Base-by-base conservation (phyloP, 2,797 vertebrate genomes). In the Morelia viridis region DNA sequence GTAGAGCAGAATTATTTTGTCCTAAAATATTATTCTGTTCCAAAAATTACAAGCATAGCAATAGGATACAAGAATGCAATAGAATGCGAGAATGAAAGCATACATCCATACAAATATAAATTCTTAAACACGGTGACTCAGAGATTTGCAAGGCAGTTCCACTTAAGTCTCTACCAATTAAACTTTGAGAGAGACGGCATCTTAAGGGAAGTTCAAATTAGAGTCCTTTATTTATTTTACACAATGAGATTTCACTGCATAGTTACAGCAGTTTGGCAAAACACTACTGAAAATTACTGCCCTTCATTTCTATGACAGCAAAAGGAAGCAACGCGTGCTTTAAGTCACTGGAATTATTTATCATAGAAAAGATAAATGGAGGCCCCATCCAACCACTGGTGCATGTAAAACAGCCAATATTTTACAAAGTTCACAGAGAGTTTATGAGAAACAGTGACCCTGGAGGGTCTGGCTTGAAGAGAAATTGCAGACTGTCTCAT, bases 271-370 rank as follows among this genome's bases (percentile, higher is more conserved):
- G 92, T 56, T 92, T 95, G 95, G 95, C 93, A 95, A 97, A 97
- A 97, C 96, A 97, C 97, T 97, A 97, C 97, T 98, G 97, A 97
- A 97, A 96, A 90, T 94, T 95, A 95, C 94, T 97, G 97, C 97
- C 95, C 95, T 97, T 97, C 97, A 97, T 96, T 97, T 97, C 94
- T 92, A 71, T 97, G 97, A 97, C 97, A 97, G 97, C 93, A 96
- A 97, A 96, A 96, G 95, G 96, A 97, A 97, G 96, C 93, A 95
- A 96, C 96, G 96, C 94, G 95, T 95, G 96, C 95, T 94, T 94
- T 97, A 97, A 97, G 97, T 97, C 97, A 97, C 91, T 68, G 87
- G 93, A 96, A 97, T 95, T 97, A 97, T 96, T 97, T 96, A 96
- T 95, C 96, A 95, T 95, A 96, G 93, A 93, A 96, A 97, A 97